Base-by-base conservation (phyloP, 23 tunicate genomes). In the Trididemnum miniatum region DNA sequence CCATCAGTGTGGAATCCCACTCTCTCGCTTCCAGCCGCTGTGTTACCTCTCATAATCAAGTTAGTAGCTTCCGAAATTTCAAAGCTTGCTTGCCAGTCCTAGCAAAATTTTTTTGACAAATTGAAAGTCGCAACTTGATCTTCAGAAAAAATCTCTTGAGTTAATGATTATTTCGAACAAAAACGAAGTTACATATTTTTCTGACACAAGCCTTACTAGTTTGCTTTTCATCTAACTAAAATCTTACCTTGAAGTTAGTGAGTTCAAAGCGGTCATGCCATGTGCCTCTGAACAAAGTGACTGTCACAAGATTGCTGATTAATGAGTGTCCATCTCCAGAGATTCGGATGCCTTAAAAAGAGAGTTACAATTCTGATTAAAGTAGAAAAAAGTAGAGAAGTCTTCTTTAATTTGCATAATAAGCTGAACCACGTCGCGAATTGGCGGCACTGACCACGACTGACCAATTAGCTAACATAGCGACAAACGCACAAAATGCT, bases 21-120 rank as follows among this genome's bases (percentile, higher is more conserved):
- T 59, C 97, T 73, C 44, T 92, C 97, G 31, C 89, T 82, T 22
- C 97, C 97, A 34, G 88, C 88, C 7, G 91, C 97, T 20, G 73
- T 82, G 52, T 92, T 92, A 39, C 73, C 86, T 1, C 20, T 32
- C 69, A 91, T 4, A 20, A 65, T 33, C 59, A 81, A 35, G n/a
- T 71, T 35, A 4, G 51, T 87, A 12, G 89, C 97, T 82, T 82
- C 82, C 0, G 77, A 26, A 0, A 87, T 28, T 82, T 87, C 72
- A 59, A 81, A 87, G 67, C 77, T 81, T 31, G 92, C 86, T 4
- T 81, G 92, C 92, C 92, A 87, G 36, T 81, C 86, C 92, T 87
- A 51, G 24, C 18, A n/a, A 62, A 62, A 44, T 50, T 20, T 50
- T 15, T 50, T 15, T 15, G 15, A 15, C 15, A 20, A 50, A 50